Percentiles rank a stretch among this genome's conserved stretches.
These are phyloP conservation scores for Eupsittula cactorum DNA, from an alignment of 2,113 vertebrate species.

Conservation along the genomic window DNA sequence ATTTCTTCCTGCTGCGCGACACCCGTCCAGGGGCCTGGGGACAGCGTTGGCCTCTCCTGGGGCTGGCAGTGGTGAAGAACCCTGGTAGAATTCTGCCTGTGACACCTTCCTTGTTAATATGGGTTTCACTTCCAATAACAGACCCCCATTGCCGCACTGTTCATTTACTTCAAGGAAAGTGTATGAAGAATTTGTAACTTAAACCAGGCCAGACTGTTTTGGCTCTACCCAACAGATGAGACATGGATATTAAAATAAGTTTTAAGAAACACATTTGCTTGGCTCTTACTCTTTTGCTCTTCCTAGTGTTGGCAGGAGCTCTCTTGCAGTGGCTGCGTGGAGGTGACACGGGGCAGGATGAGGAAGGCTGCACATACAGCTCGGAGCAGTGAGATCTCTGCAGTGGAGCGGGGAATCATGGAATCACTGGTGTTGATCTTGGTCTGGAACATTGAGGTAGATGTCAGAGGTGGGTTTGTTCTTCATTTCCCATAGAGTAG, in stretches of 20 bases:
- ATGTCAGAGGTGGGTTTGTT: background rate
- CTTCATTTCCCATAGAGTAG: background rate
- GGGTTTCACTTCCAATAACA: constrained; percentile 76
- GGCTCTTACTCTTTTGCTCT: constrained; percentile 56
- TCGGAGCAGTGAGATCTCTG: background rate
- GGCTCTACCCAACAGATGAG: constrained; percentile 72
- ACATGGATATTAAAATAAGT: constrained; percentile 80
- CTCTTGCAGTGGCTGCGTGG: background rate
- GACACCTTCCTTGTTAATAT: constrained; percentile 63
- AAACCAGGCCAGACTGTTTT: constrained; percentile 75
- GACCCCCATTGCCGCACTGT: constrained; percentile 71
- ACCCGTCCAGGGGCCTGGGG: background rate
- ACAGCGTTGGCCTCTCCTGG: background rate
- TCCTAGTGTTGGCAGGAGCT: background rate
- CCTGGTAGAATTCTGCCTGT: constrained; percentile 45
- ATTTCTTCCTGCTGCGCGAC: background rate
- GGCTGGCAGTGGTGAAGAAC: constrained; percentile 28
- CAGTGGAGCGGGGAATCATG: accelerated
- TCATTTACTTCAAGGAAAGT: constrained; percentile 73
- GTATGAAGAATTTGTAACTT: constrained; percentile 81
- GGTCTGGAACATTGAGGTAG: background rate
- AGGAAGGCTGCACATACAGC: background rate
- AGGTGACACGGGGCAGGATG: background rate
- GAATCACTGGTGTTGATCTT: background rate
- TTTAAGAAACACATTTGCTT: constrained; percentile 74